Evolutionary conservation across 2,113 vertebrate species (phyloP).

Genomic region (Dipodomys stephensi): DNA sequence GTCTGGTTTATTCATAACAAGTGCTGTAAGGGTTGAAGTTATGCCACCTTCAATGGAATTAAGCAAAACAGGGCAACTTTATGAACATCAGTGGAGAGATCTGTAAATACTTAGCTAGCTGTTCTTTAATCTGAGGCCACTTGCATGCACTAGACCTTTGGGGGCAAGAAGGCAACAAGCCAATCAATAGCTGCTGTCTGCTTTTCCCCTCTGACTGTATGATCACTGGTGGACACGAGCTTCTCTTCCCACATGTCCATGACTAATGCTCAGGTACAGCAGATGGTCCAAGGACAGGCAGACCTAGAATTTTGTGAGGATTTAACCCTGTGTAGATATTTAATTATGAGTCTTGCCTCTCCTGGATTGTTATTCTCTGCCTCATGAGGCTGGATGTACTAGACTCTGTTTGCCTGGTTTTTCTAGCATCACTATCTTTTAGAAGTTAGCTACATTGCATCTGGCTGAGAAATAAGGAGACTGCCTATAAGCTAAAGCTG

Average conservation of each 20-base stretch:
- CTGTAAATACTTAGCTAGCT: constrained; percentile 26
- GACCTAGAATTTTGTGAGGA: not conserved
- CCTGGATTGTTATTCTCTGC: not conserved
- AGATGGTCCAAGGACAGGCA: not conserved
- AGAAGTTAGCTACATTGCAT: not conserved
- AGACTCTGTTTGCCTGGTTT: not conserved
- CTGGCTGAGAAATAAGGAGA: constrained; percentile 34
- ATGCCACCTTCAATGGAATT: constrained; percentile 74
- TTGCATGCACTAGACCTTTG: not conserved
- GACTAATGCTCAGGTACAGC: not conserved
- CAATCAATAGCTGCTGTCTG: not conserved
- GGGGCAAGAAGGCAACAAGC: not conserved
- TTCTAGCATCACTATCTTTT: not conserved
- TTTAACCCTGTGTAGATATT: not conserved
- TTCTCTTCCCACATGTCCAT: not conserved
- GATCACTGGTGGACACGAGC: not conserved
- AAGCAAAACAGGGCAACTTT: constrained; percentile 72
- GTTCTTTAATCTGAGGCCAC: constrained; percentile 9
- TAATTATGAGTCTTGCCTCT: not conserved
- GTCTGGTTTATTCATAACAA: constrained; percentile 79
- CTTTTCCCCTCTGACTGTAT: not conserved
- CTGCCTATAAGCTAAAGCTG: not conserved
- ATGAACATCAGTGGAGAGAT: constrained; percentile 67
- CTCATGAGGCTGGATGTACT: not conserved
- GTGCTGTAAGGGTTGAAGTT: constrained; percentile 77